Evolutionary conservation across 2,113 vertebrate species (phyloP).

Genomic region (Hiodon tergisus): DNA sequence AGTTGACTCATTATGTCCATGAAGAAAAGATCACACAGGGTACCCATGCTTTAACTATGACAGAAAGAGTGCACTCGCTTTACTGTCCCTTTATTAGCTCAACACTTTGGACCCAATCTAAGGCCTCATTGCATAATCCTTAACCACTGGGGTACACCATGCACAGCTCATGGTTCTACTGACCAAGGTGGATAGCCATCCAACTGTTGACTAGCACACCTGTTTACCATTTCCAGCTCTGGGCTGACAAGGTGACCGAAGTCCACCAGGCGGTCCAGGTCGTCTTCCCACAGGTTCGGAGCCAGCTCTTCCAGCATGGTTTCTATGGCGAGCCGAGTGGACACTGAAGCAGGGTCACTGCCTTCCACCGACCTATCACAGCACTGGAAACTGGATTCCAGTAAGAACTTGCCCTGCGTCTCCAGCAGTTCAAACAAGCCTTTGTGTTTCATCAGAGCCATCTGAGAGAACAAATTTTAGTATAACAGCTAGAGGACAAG

Average conservation of each 20-base stretch:
- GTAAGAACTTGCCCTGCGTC: constrained; percentile 52
- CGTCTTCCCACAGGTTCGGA: constrained; percentile 79
- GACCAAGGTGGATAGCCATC: no score
- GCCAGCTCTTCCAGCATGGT: constrained; percentile 78
- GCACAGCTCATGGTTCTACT: no score
- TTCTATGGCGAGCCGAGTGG: constrained; percentile 63
- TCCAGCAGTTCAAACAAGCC: constrained; percentile 70
- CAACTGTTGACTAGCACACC: no score
- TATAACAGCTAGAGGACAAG: no score
- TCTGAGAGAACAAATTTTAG: constrained; percentile 45
- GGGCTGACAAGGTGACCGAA: constrained; percentile 77
- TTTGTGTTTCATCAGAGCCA: constrained; percentile 77
- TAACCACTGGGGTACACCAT: no score
- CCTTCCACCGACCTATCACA: constrained; percentile 19
- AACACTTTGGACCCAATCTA: no score
- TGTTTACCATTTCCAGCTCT: constrained; percentile 69
- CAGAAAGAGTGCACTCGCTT: no score
- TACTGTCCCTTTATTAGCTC: no score
- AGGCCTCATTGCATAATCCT: no score
- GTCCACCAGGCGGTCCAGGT: constrained; percentile 71
- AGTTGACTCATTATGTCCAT: no score
- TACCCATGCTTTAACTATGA: no score
- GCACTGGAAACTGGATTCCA: constrained; percentile 64
- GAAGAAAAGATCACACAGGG: no score
- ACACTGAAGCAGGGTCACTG: constrained; percentile 45